phyloP scores from a whole-genome alignment of 2,888 invertebrate genomes.

The Scrobipalpa atriplicella region DNA sequence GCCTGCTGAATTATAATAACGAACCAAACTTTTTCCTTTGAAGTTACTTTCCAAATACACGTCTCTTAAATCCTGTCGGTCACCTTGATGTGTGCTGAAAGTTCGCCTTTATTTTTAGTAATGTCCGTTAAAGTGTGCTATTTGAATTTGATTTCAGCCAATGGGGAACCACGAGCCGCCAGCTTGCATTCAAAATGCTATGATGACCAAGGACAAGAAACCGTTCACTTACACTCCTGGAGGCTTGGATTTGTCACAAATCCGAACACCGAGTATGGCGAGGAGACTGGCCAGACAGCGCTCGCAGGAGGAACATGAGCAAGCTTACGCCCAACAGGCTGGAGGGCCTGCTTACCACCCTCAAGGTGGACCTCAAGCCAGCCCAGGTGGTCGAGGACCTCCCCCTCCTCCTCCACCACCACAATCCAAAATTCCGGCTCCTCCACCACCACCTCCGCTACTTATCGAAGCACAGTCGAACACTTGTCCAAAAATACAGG shows the following conservation, averaged over 20 bases:
- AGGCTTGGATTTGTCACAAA: constrained; percentile 94
- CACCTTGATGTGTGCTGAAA: constrained; percentile 16
- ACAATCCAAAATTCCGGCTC: constrained; percentile 71
- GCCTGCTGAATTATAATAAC: no score
- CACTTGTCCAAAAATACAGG: constrained; percentile 79
- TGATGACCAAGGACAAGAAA: constrained; percentile 98
- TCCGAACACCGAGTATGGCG: constrained; percentile 94
- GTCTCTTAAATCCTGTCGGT: background rate
- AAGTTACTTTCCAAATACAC: background rate
- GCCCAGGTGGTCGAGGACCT: constrained; percentile 38
- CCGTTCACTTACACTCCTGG: constrained; percentile 98
- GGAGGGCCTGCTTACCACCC: constrained; percentile 57
- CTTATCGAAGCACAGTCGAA: constrained; percentile 78
- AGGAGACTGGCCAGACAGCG: constrained; percentile 86
- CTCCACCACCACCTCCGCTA: constrained; percentile 84
- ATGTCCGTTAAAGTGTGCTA: background rate
- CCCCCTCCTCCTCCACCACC: constrained; percentile 74
- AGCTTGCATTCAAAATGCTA: constrained; percentile 94
- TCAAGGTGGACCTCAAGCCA: constrained; percentile 66
- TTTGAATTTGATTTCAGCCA: constrained; percentile 63
- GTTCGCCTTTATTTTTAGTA: background rate
- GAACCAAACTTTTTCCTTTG: background rate
- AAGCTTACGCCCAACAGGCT: constrained; percentile 53
- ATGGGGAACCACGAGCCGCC: constrained; percentile 87
- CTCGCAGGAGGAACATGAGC: constrained; percentile 83